These are phyloP conservation scores for Semnopithecus entellus DNA, from an alignment of 2,113 vertebrate species.

Conservation along the genomic window DNA sequence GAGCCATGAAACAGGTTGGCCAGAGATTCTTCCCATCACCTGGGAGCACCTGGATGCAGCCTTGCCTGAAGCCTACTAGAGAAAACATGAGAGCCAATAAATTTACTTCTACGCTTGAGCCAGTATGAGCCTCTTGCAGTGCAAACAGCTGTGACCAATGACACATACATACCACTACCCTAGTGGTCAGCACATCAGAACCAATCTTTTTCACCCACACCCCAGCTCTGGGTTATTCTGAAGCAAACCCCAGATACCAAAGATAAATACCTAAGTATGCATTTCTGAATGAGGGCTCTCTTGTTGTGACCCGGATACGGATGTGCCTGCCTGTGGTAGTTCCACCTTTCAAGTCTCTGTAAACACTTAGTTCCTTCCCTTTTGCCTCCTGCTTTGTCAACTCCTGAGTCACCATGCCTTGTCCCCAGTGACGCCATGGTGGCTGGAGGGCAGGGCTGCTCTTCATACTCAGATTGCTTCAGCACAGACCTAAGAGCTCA, in stretches of 20 bases:
- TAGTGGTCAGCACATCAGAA: not conserved
- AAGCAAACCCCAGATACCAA: not conserved
- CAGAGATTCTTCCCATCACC: not conserved
- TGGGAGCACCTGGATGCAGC: not conserved
- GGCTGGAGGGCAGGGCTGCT: not conserved
- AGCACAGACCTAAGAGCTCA: not conserved
- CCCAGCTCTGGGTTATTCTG: not conserved
- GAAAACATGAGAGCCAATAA: not conserved
- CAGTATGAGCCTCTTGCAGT: not conserved
- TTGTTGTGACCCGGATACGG: not conserved
- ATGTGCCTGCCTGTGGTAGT: not conserved
- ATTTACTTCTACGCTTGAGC: not conserved
- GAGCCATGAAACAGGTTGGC: not conserved
- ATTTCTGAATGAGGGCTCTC: not conserved
- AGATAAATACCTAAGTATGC: not conserved
- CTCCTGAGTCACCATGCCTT: not conserved
- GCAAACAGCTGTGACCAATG: not conserved
- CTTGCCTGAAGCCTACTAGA: not conserved
- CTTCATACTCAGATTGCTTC: not conserved
- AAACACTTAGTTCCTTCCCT: not conserved
- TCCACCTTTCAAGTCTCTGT: not conserved
- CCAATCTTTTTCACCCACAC: not conserved
- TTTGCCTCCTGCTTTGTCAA: not conserved
- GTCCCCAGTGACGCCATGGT: fast-evolving
- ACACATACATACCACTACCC: not conserved